These are phyloP conservation scores for Oscheius onirici DNA, from an alignment of 2,888 invertebrate genomes.

Conservation along the genomic window DNA sequence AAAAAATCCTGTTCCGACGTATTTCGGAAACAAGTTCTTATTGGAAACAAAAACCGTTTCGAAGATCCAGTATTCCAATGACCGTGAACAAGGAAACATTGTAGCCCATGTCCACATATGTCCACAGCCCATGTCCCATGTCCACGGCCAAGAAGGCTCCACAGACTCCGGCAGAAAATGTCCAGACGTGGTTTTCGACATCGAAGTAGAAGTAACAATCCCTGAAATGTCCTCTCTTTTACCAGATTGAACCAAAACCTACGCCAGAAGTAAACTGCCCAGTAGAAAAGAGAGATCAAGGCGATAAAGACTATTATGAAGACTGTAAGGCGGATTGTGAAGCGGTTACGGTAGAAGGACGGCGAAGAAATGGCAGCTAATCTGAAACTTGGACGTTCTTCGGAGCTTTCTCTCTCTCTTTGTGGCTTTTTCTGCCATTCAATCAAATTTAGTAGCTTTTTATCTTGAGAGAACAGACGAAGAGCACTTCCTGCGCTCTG, in stretches of 20 bases:
- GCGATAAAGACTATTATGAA: not conserved
- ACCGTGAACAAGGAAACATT: constrained; percentile 16
- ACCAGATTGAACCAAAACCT: not conserved
- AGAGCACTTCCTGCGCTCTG: too few relatives aligned
- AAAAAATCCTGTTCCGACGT: too few relatives aligned
- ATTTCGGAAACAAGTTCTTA: too few relatives aligned
- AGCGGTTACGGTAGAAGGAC: constrained; percentile 15
- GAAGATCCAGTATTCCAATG: constrained; percentile 4
- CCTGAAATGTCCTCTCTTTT: constrained; percentile 1
- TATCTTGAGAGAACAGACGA: too few relatives aligned
- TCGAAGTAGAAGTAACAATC: constrained; percentile 29
- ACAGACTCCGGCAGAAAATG: constrained; percentile 15
- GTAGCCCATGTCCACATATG: constrained; percentile 17
- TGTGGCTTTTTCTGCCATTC: not conserved
- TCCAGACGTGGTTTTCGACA: constrained; percentile 1
- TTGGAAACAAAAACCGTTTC: too few relatives aligned
- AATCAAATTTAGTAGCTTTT: too few relatives aligned
- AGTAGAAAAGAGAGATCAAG: constrained; percentile 5
- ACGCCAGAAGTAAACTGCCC: constrained; percentile 22
- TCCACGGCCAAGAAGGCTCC: constrained; percentile 4
- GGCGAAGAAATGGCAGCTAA: constrained; percentile 24
- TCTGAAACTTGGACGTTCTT: not conserved
- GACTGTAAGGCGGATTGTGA: not conserved
- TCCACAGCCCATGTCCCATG: too few relatives aligned
- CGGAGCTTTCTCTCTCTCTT: not conserved